These are phyloP conservation scores for Scomber scombrus DNA, from an alignment of 2,113 vertebrate species.

Conservation along the genomic window DNA sequence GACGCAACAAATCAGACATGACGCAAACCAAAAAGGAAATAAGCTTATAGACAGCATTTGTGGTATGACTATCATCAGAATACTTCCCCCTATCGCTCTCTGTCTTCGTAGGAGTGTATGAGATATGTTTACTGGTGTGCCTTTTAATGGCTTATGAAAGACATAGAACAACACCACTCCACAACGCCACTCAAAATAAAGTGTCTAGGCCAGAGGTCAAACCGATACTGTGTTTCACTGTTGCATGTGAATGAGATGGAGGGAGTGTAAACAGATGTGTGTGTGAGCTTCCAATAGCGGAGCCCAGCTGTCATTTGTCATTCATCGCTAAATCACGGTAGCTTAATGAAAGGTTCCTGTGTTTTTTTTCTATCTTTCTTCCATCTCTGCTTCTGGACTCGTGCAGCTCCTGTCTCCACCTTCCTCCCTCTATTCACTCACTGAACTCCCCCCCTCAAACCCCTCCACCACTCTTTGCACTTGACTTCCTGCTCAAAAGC, in stretches of 20 bases:
- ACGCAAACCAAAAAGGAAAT: constrained; percentile 4
- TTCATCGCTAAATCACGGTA: constrained; percentile 51
- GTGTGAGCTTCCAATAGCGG: constrained; percentile 16
- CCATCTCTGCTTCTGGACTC: constrained; percentile 22
- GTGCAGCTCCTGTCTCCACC: constrained; percentile 10
- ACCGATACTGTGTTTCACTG: constrained; percentile 14
- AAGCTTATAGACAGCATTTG: background rate
- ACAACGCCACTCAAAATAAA: background rate
- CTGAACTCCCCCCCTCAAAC: background rate
- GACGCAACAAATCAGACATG: background rate
- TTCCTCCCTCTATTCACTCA: constrained; percentile 34
- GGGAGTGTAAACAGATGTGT: constrained; percentile 31
- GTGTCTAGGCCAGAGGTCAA: constrained; percentile 1
- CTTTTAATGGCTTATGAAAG: background rate
- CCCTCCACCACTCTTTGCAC: background rate
- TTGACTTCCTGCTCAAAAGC: constrained; percentile 65
- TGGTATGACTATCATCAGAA: background rate
- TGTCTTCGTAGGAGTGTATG: background rate
- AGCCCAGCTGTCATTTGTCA: constrained; percentile 63
- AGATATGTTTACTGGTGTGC: background rate
- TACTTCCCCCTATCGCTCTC: background rate
- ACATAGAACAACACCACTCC: background rate
- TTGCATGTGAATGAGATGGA: background rate
- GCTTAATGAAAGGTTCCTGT: constrained; percentile 63
- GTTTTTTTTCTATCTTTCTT: constrained; percentile 46